Evolutionary conservation across 64 coral and sea anemone species (phyloP), one percentile per base, ranked within the genome.

Genomic region (Astreopora myriophthalma): DNA sequence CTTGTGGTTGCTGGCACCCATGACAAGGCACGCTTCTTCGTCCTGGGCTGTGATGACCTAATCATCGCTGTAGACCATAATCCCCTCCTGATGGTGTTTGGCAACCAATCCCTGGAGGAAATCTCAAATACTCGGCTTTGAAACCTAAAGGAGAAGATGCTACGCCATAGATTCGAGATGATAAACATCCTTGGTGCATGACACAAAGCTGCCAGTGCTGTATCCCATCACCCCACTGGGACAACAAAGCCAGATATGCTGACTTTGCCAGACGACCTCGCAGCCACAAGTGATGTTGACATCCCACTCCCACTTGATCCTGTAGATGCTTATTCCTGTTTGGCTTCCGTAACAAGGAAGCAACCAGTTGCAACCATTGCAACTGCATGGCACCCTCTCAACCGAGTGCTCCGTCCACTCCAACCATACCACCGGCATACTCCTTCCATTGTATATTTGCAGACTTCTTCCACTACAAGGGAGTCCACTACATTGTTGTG

Each of bases 21-120:
- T 3, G 69, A 92, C n/a, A 81, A 82, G n/a, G 65, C 90, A 26
- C 6, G 66, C 3, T 86, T 92, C 68, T 76, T 81, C n/a, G 60
- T 77, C 62, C 85, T 93, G 29, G 84, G 85, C 3, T 93, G 73
- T 30, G 69, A 22, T 1, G 22, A 88, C 82, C 51, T 93, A 9
- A 93, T 77, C 0, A 88, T 93, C 4, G 64, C 73, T 0, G 92
- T 93, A 1, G 85, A 87, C 65, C 73, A 94, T 75, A 93, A 86
- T 35, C 91, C 71, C 1, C 25, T 87, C 9, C 91, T 86, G 1
- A 93, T 86, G 34, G 27, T 86, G n/a, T 48, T 93, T 51, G 91
- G 82, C 7, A 38, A 93, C 31, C 24, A 57, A 4, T 86, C 82
- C 51, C 34, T 86, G 0, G 34, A 86, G 1, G 82, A 93, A 30